A percentile compares a stretch with the other conserved stretches of the same genome.
Evolutionary conservation across 2,797 vertebrate genomes (phyloP).

Genomic region (Sciaenops ocellatus): DNA sequence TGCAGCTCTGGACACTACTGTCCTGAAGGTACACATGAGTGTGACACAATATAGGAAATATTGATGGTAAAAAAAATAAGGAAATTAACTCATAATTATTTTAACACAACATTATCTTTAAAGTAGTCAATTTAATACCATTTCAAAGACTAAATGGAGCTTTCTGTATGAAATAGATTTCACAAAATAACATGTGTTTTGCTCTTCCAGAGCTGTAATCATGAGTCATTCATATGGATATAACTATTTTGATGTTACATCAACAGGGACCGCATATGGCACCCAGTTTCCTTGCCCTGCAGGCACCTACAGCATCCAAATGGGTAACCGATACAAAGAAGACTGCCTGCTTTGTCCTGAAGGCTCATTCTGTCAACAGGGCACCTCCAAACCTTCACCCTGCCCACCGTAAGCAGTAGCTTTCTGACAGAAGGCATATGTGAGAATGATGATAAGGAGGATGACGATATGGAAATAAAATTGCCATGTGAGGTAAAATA

Average conservation of each 20-base stretch:
- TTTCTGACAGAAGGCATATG: slow-evolving; percentile 12
- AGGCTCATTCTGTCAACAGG: slow-evolving; percentile 88
- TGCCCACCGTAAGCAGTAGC: slow-evolving; percentile 88
- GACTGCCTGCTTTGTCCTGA: slow-evolving; percentile 88
- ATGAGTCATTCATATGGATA: slow-evolving; percentile 48
- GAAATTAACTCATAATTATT: background rate
- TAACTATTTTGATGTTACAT: slow-evolving; percentile 59
- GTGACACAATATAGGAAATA: background rate
- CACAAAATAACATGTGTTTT: slow-evolving; percentile 9
- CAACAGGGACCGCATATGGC: slow-evolving; percentile 86
- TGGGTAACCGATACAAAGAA: slow-evolving; percentile 84
- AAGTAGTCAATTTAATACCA: background rate
- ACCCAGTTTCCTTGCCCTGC: slow-evolving; percentile 90
- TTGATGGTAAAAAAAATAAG: background rate
- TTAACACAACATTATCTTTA: background rate
- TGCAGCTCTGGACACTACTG: slow-evolving; percentile 93
- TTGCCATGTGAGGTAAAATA: slow-evolving; percentile 7
- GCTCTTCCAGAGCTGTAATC: slow-evolving; percentile 22
- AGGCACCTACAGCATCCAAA: slow-evolving; percentile 87
- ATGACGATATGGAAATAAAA: slow-evolving; percentile 10
- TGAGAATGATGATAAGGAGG: background rate
- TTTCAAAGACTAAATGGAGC: background rate
- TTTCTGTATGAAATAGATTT: slow-evolving; percentile 26
- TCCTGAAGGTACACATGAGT: slow-evolving; percentile 83
- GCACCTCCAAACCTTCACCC: slow-evolving; percentile 89